Base-by-base conservation (phyloP, 2,888 invertebrate genomes). In the Tenthredo notha region DNA sequence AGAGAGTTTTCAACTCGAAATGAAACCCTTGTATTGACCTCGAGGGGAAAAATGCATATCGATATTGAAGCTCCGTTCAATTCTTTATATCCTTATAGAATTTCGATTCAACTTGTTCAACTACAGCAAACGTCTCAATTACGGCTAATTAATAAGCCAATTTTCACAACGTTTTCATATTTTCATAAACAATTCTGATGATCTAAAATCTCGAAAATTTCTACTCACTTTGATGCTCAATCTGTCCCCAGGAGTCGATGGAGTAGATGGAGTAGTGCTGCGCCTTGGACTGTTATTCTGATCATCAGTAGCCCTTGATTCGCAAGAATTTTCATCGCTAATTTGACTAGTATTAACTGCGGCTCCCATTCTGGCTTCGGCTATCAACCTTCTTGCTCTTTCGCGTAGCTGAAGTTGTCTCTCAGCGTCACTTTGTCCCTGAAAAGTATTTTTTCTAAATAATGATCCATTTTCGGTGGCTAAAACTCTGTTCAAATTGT, bases 371-470 rank as follows among this genome's bases (percentile, higher is more conserved):
- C 97, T 95, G 0, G 98, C 98, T 92, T 98, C 98, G 0, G 98
- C 98, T 86, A 99, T 98, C 84, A 99, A 94, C 90, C 97, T 96
- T 89, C 98, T 95, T 86, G 99, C 99, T 92, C 98, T 95, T 93
- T 98, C 98, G 9, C 98, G 95, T 88, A 99, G 93, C 92, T 97
- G 96, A 85, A 96, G 96, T 92, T 98, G 98, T 89, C 98, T 95
- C 91, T 98, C 98, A 91, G 98, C 97, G 93, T 98, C 97, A 85
- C 96, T 95, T 95, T 96, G 94, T 47, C 93, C 92, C 94, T 88
- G 33, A 83, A 67, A 47, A 33, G 6, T 18, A 47, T 15, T 43
- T 5, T 2, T 25, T 21, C 40, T 7, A 21, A 10, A 43, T 61
- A 10, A 21, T 5, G 15, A 15, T 47, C 29, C 21, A 25, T 54